These are phyloP conservation scores for Rhinella marina DNA, from an alignment of 2,797 vertebrate genomes.

Conservation along the genomic window DNA sequence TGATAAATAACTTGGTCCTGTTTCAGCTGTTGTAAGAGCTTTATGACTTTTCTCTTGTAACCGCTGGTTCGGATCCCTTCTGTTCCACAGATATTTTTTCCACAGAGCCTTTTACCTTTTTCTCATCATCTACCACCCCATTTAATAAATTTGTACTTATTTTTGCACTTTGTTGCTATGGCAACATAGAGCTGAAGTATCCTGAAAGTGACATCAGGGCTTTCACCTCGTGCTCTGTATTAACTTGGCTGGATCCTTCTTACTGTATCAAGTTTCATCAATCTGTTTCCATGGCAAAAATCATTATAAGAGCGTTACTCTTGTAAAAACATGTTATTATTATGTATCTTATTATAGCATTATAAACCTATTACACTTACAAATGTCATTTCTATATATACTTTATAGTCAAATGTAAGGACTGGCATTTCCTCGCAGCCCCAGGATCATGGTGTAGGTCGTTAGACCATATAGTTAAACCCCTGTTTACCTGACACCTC, in stretches of 20 bases:
- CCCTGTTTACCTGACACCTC: too few relatives aligned
- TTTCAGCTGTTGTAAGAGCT: too few relatives aligned
- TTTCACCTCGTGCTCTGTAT: not conserved
- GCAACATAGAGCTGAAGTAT: not conserved
- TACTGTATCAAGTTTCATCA: not conserved
- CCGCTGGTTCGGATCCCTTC: too few relatives aligned
- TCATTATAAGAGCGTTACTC: not conserved
- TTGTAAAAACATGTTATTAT: not conserved
- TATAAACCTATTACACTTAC: too few relatives aligned
- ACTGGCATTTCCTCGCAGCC: too few relatives aligned
- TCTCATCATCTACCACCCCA: not conserved
- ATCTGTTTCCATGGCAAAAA: slow-evolving; percentile 3
- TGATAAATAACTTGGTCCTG: too few relatives aligned
- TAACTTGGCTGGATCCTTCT: not conserved
- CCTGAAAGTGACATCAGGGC: not conserved
- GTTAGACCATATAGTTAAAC: too few relatives aligned
- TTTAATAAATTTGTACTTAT: not conserved
- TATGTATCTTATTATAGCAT: too few relatives aligned
- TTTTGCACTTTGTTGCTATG: not conserved
- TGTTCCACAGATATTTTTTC: not conserved
- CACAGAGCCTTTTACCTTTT: not conserved
- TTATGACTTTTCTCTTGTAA: too few relatives aligned
- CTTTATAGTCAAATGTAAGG: too few relatives aligned
- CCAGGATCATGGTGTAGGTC: too few relatives aligned
- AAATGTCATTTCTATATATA: too few relatives aligned